phyloP scores from a whole-genome alignment of 1,140 invertebrate genomes.

The Aphelinus atriplicis region DNA sequence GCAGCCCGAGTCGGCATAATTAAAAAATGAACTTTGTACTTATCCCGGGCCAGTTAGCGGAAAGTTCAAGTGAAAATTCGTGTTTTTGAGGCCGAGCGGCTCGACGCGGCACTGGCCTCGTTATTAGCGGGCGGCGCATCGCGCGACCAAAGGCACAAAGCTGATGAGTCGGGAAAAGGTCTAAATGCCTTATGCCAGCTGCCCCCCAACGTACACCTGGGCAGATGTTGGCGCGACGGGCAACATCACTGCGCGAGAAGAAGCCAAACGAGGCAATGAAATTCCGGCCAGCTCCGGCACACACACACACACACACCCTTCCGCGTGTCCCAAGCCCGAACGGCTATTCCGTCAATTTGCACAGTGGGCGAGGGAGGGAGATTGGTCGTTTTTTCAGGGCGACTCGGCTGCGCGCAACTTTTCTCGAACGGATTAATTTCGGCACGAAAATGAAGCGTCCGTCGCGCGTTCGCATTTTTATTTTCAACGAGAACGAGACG shows the following conservation, averaged over 20 bases:
- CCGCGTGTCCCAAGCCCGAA: slow-evolving; percentile 8
- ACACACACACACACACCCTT: no score
- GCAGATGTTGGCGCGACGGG: slow-evolving; percentile 10
- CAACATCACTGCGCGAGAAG: slow-evolving; percentile 47
- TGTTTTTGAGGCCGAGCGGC: slow-evolving; percentile 54
- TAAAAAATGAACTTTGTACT: slow-evolving; percentile 62
- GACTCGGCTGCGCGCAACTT: neutral
- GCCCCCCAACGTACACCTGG: slow-evolving; percentile 26
- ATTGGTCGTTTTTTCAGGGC: no score
- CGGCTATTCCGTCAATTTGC: slow-evolving; percentile 29
- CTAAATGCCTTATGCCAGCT: slow-evolving; percentile 52
- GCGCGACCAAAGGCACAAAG: slow-evolving; percentile 55
- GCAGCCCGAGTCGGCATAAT: slow-evolving; percentile 47
- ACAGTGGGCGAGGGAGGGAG: no score
- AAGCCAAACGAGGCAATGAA: slow-evolving; percentile 51
- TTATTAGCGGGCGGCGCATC: slow-evolving; percentile 48
- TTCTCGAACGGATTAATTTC: slow-evolving; percentile 4
- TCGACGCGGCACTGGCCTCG: slow-evolving; percentile 43
- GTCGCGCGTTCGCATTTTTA: neutral
- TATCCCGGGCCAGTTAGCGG: slow-evolving; percentile 53
- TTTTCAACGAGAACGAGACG: neutral
- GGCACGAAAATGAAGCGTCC: neutral
- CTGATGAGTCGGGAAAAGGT: slow-evolving; percentile 61
- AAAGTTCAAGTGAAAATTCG: slow-evolving; percentile 64
- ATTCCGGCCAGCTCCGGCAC: slow-evolving; percentile 39